These are phyloP conservation scores for Drosophila pectinifera DNA, from an alignment of 1,140 invertebrate genomes.

Conservation along the genomic window DNA sequence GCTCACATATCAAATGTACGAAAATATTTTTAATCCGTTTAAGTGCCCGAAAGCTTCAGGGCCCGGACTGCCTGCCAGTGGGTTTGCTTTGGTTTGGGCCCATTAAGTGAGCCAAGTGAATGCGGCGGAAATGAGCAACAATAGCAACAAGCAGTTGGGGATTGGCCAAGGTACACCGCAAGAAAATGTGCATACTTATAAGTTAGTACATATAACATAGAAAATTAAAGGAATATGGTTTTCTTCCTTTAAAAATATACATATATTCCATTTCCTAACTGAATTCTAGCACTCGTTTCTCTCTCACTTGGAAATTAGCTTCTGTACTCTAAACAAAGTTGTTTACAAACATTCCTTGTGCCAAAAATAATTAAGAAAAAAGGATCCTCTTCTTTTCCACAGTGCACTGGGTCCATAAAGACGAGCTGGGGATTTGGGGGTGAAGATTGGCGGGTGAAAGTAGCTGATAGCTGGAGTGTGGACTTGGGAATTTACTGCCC, in stretches of 20 bases:
- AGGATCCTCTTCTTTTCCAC: not conserved
- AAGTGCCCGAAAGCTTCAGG: slow-evolving; percentile 58
- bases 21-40: slow-evolving; percentile 84
- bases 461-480: slow-evolving; percentile 72
- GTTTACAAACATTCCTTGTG: too few relatives aligned
- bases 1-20: slow-evolving; percentile 79
- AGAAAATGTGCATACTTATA: not conserved
- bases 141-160: slow-evolving; percentile 76
- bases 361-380: too few relatives aligned
- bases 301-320: too few relatives aligned
- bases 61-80: slow-evolving; percentile 26
- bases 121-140: slow-evolving; percentile 81
- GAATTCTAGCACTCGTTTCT: not conserved
- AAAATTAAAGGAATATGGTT: not conserved
- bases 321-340: not conserved
- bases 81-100: slow-evolving; percentile 48
- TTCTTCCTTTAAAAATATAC: too few relatives aligned
- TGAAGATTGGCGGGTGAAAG: slow-evolving; percentile 41
- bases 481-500: slow-evolving; percentile 61
- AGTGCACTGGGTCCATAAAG: slow-evolving; percentile 16
- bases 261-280: too few relatives aligned
- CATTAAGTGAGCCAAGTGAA: slow-evolving; percentile 81
- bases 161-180: slow-evolving; percentile 20
- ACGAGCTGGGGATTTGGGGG: slow-evolving; percentile 6
- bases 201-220: too few relatives aligned